Evolutionary conservation across 1,140 invertebrate species (phyloP), one percentile per base, ranked within the genome.

Genomic region (Caenorhabditis briggsae): DNA sequence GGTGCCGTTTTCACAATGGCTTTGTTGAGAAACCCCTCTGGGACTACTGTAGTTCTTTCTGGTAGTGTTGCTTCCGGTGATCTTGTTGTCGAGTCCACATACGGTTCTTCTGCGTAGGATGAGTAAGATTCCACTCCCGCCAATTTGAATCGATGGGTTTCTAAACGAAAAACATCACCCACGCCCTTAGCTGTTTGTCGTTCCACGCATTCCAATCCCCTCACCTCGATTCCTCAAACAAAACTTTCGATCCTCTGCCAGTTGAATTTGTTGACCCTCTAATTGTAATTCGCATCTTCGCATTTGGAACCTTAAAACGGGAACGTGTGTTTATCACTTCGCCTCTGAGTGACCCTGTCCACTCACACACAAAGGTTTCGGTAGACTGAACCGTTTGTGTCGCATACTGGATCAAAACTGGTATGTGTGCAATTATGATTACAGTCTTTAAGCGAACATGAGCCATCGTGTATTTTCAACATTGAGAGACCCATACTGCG

Each of bases 381-480:
- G n/a, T 86, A 78, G 33, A 86, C 48, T n/a, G 84, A 86, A 25
- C 78, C 61, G n/a, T 50, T 58, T 25, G 65, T 56, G 84, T 86
- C 65, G 43, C 84, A 56, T 78, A 86, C 61, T 50, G 65, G 65
- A 41, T 86, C 84, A 18, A 70, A 86, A n/a, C 58, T 25, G 14
- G 70, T 70, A 53, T 58, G 43, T 9, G 61, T 78, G 50, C 84
- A 86, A 16, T 55, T 78, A 41, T 25, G 50, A 12, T 70, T 74
- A 46, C 84, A 86, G n/a, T 53, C 84, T 53, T 86, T 78, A 0
- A n/a, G 2, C 3, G 70, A 78, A 50, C 84, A 86, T 8, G 23
- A 23, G 0, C 84, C 84, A 20, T 78, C 18, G 50, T 86, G 65
- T 6, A 58, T 14, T 33, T 78, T 78, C 5, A 18, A 5, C 3